Percentiles rank a stretch among this genome's conserved stretches.
Conservation (phyloP, 2,888 invertebrate genomes). For the Ectemnius continuus region DNA sequence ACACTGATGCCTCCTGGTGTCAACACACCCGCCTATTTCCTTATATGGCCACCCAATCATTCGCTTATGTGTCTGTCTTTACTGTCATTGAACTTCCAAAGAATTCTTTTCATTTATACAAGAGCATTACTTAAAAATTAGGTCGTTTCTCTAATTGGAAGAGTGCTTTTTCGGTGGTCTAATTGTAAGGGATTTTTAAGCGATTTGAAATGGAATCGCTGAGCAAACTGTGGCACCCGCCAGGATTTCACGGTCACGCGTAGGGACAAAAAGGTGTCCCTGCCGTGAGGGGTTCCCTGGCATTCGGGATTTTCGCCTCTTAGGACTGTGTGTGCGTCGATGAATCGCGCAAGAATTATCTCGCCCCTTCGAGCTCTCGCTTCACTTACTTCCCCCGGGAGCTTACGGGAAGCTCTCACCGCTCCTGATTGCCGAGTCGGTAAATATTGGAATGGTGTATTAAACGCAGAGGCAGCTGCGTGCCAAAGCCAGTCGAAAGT, state of each 20-base stretch:
- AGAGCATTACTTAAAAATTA: no score
- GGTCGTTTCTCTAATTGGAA: no score
- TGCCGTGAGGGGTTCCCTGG: constrained; percentile 3
- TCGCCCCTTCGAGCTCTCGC: constrained; percentile 15
- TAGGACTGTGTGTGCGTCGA: constrained; percentile 37
- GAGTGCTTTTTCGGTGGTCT: no score
- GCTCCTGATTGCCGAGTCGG: background rate
- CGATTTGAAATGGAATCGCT: background rate
- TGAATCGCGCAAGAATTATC: constrained; percentile 60
- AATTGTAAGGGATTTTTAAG: no score
- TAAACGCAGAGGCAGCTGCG: background rate
- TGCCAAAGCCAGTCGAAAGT: background rate
- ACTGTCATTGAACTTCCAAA: no score
- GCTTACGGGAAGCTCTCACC: constrained; percentile 16
- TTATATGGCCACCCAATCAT: no score
- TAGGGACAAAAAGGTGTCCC: constrained; percentile 44
- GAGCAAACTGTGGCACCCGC: constrained; percentile 18
- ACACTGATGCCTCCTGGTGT: no score
- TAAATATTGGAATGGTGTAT: constrained; percentile 9
- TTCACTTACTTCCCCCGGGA: constrained; percentile 21
- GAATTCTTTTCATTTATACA: no score
- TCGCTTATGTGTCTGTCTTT: no score
- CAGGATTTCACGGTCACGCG: constrained; percentile 52
- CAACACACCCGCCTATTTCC: no score
- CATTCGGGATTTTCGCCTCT: background rate